Conservation (phyloP, 2,888 invertebrate species). For the Geophilus truncorum region DNA sequence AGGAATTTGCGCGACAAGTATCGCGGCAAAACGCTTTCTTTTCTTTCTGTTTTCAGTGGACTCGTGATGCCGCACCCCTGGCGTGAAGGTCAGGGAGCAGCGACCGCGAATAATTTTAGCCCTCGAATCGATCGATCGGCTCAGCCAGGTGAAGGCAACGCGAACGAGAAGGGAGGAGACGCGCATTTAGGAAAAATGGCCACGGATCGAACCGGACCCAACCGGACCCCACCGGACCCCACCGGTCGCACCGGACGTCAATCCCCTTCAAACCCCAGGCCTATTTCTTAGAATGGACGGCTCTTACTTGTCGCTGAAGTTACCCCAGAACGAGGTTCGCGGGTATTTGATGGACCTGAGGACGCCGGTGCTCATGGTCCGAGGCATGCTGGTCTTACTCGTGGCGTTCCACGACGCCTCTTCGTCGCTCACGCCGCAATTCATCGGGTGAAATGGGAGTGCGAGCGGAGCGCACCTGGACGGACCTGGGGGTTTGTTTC, state of each 20-base stretch:
- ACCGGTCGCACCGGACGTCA: too few relatives aligned
- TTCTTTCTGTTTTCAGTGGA: not conserved
- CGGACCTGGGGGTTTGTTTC: not conserved
- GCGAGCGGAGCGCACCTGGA: not conserved
- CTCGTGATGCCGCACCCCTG: not conserved
- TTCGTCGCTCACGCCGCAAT: not conserved
- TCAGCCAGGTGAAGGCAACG: not conserved
- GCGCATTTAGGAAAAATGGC: not conserved
- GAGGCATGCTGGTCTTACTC: constrained; percentile 40
- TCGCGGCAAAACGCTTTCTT: not conserved
- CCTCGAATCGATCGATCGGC: not conserved
- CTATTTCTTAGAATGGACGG: not conserved
- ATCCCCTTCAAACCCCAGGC: too few relatives aligned
- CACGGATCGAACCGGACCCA: not conserved
- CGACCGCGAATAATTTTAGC: constrained; percentile 7
- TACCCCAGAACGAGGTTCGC: constrained; percentile 77
- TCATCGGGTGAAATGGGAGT: not conserved
- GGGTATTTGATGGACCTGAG: constrained; percentile 64
- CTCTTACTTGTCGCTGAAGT: constrained; percentile 53
- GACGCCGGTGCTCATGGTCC: constrained; percentile 72
- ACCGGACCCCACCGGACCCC: too few relatives aligned
- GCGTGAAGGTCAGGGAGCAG: not conserved
- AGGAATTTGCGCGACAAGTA: too few relatives aligned
- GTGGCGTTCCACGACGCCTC: not conserved
- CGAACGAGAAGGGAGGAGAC: not conserved